Evolutionary conservation across 2,797 vertebrate species (phyloP).

Genomic region (Nyctibius grandis): DNA sequence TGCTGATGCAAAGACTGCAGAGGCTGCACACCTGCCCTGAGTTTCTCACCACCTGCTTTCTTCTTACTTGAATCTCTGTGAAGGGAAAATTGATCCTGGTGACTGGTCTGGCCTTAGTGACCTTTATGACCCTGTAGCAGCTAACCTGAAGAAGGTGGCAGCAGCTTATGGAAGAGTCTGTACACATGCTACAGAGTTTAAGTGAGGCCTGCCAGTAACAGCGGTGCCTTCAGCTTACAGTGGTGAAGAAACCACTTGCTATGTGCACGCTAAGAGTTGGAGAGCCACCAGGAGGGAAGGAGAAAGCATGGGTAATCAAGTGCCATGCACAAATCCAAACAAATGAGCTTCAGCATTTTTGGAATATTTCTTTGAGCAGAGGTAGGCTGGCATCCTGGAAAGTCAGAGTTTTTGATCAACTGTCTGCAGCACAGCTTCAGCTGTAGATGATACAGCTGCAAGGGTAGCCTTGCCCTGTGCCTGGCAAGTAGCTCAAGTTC

Average conservation of each 20-base stretch:
- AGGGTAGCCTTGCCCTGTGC: background rate
- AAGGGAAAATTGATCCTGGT: background rate
- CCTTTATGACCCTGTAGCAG: background rate
- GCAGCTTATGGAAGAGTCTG: background rate
- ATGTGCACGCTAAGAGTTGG: fast-evolving
- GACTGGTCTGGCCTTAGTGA: background rate
- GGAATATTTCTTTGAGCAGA: background rate
- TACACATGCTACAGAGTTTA: background rate
- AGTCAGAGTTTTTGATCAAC: background rate
- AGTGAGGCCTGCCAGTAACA: background rate
- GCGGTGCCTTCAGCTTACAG: background rate
- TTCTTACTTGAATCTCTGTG: background rate
- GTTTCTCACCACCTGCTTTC: background rate
- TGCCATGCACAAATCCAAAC: background rate
- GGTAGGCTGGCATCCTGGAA: background rate
- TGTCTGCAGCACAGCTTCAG: background rate
- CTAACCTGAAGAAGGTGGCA: background rate
- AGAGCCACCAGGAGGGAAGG: background rate
- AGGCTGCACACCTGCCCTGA: background rate
- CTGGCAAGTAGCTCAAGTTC: background rate
- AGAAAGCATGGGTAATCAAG: background rate
- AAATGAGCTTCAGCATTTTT: background rate
- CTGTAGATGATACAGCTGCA: background rate
- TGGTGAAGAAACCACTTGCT: background rate
- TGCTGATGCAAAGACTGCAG: background rate